Percentiles rank a stretch among this genome's conserved stretches.
These are phyloP conservation scores for Pecten maximus DNA, from an alignment of 2,888 invertebrate genomes.

Conservation along the genomic window DNA sequence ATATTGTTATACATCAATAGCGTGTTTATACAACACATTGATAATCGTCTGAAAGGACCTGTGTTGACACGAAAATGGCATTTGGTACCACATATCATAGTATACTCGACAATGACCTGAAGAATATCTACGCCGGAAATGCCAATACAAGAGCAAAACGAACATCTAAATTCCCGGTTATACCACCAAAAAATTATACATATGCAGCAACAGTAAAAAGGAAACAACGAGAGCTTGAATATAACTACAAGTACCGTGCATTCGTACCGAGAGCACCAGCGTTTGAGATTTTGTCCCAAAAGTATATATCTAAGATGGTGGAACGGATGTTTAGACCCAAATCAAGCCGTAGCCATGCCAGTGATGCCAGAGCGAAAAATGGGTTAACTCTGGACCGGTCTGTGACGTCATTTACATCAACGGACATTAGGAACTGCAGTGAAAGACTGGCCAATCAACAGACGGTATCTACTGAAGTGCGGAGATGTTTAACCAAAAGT, in stretches of 20 bases:
- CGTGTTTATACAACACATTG: too few species aligned
- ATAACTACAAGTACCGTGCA: neutral
- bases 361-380: neutral
- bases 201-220: neutral
- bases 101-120: neutral
- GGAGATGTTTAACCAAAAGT: neutral
- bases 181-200: neutral
- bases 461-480: neutral
- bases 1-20: too few species aligned
- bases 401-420: neutral
- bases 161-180: neutral
- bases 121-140: neutral
- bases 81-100: neutral
- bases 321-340: neutral
- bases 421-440: neutral
- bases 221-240: neutral
- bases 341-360: neutral
- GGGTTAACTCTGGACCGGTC: neutral
- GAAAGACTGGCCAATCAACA: conserved; percentile 10
- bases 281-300: neutral
- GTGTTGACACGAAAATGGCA: neutral
- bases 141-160: neutral
- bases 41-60: neutral
- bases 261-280: neutral
- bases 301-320: neutral